Evolutionary conservation across 2,888 invertebrate species (phyloP).

Genomic region (Ectemnius continuus): DNA sequence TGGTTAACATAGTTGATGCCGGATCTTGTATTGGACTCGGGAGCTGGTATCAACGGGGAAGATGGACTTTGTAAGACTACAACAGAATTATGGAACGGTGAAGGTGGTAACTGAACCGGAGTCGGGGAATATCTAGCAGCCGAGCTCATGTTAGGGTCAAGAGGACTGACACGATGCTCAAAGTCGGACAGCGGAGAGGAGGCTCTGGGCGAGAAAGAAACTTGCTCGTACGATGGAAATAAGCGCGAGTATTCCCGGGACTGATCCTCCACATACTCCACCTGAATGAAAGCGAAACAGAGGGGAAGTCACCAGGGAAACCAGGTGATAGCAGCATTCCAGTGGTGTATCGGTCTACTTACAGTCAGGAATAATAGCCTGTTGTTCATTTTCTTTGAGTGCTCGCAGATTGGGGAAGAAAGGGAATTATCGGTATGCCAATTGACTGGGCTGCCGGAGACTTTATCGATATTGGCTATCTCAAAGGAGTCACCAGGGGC

Average conservation of each 20-base stretch:
- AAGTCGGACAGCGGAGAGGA: constrained; percentile 75
- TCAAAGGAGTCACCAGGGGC: constrained; percentile 74
- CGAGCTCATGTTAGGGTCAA: constrained; percentile 80
- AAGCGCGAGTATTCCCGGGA: constrained; percentile 71
- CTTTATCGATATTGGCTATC: constrained; percentile 69
- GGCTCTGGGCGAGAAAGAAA: constrained; percentile 72
- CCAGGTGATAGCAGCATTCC: too few species aligned
- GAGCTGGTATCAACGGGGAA: constrained; percentile 71
- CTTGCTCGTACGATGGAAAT: constrained; percentile 74
- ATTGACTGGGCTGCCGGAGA: constrained; percentile 62
- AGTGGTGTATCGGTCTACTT: constrained; percentile 44
- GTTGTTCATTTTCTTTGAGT: constrained; percentile 69
- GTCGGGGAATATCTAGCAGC: constrained; percentile 82
- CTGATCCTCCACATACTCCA: constrained; percentile 75
- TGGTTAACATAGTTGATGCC: constrained; percentile 69
- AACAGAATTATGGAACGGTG: constrained; percentile 74
- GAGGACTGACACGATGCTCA: constrained; percentile 75
- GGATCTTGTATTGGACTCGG: constrained; percentile 65
- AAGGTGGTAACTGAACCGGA: constrained; percentile 73
- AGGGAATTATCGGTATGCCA: constrained; percentile 67
- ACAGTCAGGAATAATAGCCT: constrained; percentile 73
- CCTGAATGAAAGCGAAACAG: constrained; percentile 57
- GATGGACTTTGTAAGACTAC: constrained; percentile 74
- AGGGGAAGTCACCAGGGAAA: not conserved
- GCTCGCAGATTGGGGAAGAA: constrained; percentile 64